Evolutionary conservation across 1,140 invertebrate genomes (phyloP), one percentile per base, ranked within the genome.

Genomic region (Macrocentrus cingulum): DNA sequence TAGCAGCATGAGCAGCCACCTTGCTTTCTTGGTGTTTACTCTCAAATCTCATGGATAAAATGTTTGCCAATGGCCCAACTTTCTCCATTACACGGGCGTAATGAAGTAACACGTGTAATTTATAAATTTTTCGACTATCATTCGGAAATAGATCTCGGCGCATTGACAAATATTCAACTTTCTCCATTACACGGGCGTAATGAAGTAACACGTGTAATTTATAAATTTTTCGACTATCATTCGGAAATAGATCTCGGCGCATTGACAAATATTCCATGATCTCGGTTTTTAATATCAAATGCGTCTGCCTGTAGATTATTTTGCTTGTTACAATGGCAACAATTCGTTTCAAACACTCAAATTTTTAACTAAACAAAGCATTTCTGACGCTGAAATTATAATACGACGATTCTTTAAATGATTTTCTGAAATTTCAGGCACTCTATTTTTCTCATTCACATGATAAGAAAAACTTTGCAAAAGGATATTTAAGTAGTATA

Each of bases 151-250:
- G n/a, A n/a, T n/a, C n/a, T n/a, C n/a, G n/a, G n/a, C n/a, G n/a
- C n/a, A n/a, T n/a, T n/a, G n/a, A n/a, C n/a, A n/a, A n/a, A n/a
- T n/a, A n/a, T n/a, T n/a, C n/a, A n/a, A n/a, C n/a, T n/a, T 52
- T 41, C n/a, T 37, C 15, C 20, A 71, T 65, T 23, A 66, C 59
- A 34, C 56, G 41, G 8, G 57, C 44, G 39, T 71, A 71, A 56
- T 71, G 69, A 8, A 69, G 13, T 3, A 71, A 22, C 55, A 64
- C 61, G 56, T 69, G 67, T 53, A 65, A 62, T 59, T 71, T 69
- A 8, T 63, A 4, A 29, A 4, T 29, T 63, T 20, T 67, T 69
- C n/a, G 69, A 57, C 42, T 29, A 41, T 6, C 53, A 19, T 32
- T 59, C 53, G 18, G 62, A 67, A 19, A 71, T 29, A 18, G 18